Percentiles rank a stretch among this genome's conserved stretches.
These are phyloP conservation scores for Calliphora vicina DNA, from an alignment of 1,140 invertebrate species.

Conservation along the genomic window DNA sequence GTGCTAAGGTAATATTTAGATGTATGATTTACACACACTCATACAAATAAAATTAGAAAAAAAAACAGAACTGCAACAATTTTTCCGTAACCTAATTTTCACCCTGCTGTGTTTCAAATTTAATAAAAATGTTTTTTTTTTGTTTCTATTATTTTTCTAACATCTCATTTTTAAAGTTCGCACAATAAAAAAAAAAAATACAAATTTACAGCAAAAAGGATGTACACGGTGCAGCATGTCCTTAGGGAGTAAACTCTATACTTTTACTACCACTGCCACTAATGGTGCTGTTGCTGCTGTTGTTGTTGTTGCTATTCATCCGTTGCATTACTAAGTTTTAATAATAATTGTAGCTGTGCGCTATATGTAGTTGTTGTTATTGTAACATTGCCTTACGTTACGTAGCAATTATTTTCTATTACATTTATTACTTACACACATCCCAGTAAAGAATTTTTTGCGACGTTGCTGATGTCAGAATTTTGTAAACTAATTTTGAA, in stretches of 20 bases:
- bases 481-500: not conserved
- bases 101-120: not conserved
- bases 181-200: not conserved
- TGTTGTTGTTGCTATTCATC: not conserved
- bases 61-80: not conserved
- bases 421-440: not conserved
- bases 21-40: no score
- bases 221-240: not conserved
- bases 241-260: conserved; percentile 4
- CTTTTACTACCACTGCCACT: not conserved
- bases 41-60: not conserved
- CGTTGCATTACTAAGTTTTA: not conserved
- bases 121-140: not conserved
- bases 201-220: not conserved
- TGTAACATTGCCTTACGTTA: not conserved
- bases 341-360: not conserved
- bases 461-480: no score
- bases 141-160: not conserved
- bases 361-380: not conserved
- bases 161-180: not conserved
- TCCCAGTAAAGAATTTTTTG: no score
- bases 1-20: no score
- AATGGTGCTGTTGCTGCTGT: not conserved
- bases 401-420: not conserved
- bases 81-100: not conserved